phyloP scores from a whole-genome alignment of 1,140 invertebrate species.

The Brachionus rubens region DNA sequence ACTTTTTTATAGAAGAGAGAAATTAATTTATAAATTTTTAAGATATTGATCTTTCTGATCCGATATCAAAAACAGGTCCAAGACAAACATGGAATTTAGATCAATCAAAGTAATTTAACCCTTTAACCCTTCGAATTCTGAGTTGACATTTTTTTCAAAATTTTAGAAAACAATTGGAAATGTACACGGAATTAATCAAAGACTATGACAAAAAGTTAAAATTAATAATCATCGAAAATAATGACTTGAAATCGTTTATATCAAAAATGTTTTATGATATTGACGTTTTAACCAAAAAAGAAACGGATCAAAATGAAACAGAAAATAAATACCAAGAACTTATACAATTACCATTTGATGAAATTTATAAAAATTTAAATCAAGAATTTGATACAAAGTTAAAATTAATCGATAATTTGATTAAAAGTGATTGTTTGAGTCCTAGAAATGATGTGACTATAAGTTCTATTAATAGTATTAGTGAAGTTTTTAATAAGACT shows the following conservation, averaged over 20 bases:
- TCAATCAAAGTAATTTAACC: neutral
- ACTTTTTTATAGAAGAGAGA: neutral
- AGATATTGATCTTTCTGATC: conserved; percentile 27
- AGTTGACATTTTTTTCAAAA: neutral
- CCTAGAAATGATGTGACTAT: neutral
- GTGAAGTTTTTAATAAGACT: conserved; percentile 20
- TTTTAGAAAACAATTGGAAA: conserved; percentile 19
- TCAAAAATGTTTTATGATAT: neutral
- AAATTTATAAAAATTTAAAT: conserved; percentile 14
- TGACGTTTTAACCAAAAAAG: neutral
- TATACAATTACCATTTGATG: neutral
- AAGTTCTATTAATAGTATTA: conserved; percentile 13
- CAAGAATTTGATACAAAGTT: neutral
- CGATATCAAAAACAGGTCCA: neutral
- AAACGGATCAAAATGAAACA: neutral
- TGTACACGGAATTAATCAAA: conserved; percentile 28
- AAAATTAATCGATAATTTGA: neutral
- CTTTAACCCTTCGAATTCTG: neutral
- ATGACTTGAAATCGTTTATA: conserved; percentile 3
- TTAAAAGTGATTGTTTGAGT: neutral
- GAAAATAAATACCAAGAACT: neutral
- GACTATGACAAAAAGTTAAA: conserved; percentile 35
- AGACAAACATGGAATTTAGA: conserved; percentile 19
- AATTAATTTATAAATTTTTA: too few relatives aligned
- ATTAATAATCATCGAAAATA: conserved; percentile 24